Conservation (phyloP, 2,113 vertebrate genomes). For the Chloropsis cyanopogon region DNA sequence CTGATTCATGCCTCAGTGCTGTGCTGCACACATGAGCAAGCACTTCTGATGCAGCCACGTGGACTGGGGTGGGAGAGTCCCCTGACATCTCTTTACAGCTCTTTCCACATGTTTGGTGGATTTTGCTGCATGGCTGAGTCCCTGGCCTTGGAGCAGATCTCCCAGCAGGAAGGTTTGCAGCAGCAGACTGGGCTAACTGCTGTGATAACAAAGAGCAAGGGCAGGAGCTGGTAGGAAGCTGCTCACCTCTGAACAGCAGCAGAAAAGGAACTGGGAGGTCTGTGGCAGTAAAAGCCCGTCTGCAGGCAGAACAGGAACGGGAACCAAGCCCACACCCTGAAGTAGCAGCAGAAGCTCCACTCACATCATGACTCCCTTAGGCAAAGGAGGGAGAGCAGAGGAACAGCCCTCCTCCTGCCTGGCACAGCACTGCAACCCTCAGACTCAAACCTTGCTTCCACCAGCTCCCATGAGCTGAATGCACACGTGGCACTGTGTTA, state of each 20-base stretch:
- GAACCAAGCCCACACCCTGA: neutral
- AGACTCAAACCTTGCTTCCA: neutral
- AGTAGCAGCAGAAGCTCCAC: neutral
- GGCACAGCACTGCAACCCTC: neutral
- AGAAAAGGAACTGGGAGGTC: neutral
- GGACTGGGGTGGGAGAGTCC: neutral
- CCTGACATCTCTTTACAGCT: neutral
- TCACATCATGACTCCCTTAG: neutral
- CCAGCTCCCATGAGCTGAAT: neutral
- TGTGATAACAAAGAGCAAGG: neutral
- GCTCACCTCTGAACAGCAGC: neutral
- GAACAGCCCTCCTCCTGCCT: neutral
- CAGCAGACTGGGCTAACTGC: neutral
- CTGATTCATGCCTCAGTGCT: neutral
- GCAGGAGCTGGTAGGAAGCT: neutral
- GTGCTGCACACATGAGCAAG: neutral
- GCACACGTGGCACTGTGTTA: fast-evolving
- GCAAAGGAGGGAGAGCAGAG: neutral
- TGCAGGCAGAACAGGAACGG: neutral
- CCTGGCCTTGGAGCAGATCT: neutral
- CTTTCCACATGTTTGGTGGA: neutral
- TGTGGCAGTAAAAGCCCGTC: fast-evolving
- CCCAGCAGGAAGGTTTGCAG: neutral
- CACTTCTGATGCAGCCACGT: neutral
- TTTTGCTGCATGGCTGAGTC: neutral